Evolutionary conservation across 2,113 vertebrate species (phyloP), one percentile per base, ranked within the genome.

Genomic region (Prinia subflava): DNA sequence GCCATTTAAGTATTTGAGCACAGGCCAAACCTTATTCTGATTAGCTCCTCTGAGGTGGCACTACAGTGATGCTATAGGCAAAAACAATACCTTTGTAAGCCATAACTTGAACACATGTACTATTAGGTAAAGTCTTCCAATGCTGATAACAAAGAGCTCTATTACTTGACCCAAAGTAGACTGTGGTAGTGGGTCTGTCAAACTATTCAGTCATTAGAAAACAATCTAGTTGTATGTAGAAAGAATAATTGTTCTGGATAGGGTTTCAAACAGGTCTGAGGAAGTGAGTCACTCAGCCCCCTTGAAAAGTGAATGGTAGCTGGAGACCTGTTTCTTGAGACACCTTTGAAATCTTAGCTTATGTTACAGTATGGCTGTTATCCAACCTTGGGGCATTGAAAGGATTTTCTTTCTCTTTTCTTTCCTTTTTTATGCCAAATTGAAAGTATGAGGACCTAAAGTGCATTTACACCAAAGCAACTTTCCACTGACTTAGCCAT

Each of bases 261-360:
- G n/a, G 49, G 46, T 95, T 97, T 95, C 93, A 89, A 96, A 65
- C 57, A 87, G 33, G 75, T 84, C 78, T 95, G 62, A 82, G 92
- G 91, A 94, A 94, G 81, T 96, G 95, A 97, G 73, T 96, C 92
- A 94, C 77, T 82, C 55, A 67, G 42, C 13, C 19, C 8, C 21
- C 67, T 89, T 83, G 70, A 85, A 97, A 94, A 92, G 77, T 53
- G 62, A 83, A 92, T 95, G 84, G 93, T 89, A 91, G 89, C 33
- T 85, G 42, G 89, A 96, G 87, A 87, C 75, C 75, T 88, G 85
- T 95, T 96, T 96, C 90, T 92, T 90, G 55, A 95, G 75, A 73
- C 79, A 77, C 76, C 55, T 95, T 87, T 87, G 82, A 95, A 95
- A 94, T 94, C 33, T 50, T 77, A 90, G 67, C 75, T 90, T 94